phyloP scores from a whole-genome alignment of 2,113 vertebrate genomes.

The Aldabrachelys gigantea region DNA sequence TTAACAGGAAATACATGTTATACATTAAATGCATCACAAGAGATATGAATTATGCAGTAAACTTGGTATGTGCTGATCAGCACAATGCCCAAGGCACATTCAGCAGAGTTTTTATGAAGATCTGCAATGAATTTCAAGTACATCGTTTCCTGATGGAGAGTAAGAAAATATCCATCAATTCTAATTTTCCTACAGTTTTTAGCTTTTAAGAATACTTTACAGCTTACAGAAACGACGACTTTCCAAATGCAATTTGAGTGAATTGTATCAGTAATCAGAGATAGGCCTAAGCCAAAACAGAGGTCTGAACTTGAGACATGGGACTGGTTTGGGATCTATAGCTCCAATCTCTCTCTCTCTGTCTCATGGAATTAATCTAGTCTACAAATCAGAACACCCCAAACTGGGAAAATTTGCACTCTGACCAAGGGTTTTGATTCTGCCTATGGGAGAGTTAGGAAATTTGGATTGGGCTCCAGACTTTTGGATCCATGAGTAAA shows the following conservation, averaged over 20 bases:
- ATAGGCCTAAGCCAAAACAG: slow-evolving; percentile 50
- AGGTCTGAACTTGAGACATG: slow-evolving; percentile 39
- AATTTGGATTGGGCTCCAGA: neutral
- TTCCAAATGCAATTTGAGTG: slow-evolving; percentile 74
- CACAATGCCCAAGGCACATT: slow-evolving; percentile 79
- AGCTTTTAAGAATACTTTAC: slow-evolving; percentile 80
- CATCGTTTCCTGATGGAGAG: slow-evolving; percentile 82
- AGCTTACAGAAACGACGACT: slow-evolving; percentile 62
- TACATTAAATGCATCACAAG: slow-evolving; percentile 82
- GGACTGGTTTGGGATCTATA: neutral
- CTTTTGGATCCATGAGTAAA: neutral
- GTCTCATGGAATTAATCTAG: neutral
- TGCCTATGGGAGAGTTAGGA: neutral
- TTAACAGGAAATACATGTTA: slow-evolving; percentile 82
- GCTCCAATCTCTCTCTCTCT: neutral
- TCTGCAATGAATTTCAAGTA: slow-evolving; percentile 83
- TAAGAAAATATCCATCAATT: slow-evolving; percentile 85
- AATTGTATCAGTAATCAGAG: slow-evolving; percentile 56
- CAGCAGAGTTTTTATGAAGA: slow-evolving; percentile 72
- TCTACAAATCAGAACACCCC: neutral
- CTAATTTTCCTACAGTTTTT: slow-evolving; percentile 79
- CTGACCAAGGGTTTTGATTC: neutral
- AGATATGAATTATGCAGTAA: slow-evolving; percentile 84
- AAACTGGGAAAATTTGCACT: neutral
- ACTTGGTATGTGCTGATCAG: slow-evolving; percentile 69